Evolutionary conservation across 1,140 invertebrate genomes (phyloP), one percentile per base, ranked within the genome.

Genomic region (Delia radicum): DNA sequence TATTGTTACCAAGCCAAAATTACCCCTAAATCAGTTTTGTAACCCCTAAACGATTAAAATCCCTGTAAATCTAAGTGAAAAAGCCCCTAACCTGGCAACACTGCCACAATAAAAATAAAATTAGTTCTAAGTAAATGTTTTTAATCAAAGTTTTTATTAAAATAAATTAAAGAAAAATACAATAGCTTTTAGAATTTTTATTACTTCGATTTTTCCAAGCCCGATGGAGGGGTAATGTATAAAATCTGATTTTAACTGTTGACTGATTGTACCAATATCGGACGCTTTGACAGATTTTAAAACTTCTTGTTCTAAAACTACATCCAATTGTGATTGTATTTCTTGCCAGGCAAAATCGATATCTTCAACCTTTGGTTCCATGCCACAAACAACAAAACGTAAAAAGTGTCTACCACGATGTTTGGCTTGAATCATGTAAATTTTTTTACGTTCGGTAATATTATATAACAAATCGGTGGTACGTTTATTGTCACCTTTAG

Each of bases 281-380:
- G 55, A n/a, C n/a, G n/a, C 24, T 27, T 76, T 76, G 15, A 18
- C 27, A 28, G 33, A 28, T 3, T 46, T 10, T 21, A 31, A 12
- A 24, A 33, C 4, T 24, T 74, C 55, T 29, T 29, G 27, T 7
- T 62, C 48, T 7, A 77, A 65, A 1, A 85, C 48, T 1, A 31
- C 74, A 21, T 88, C 84, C 0, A 91, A 86, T 77, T 91, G 89
- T 26, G 83, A 81, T 76, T 81, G 87, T 74, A 97, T 94, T 85
- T 96, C 93, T 42, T 91, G 90, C 94, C 95, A 98, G 2, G 95
- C 93, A 79, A 90, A 94, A 3, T 91, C 87, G 28, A 98, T 90
- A 82, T 98, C 95, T 29, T 89, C 86, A 18, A 89, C 88, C 46
- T 90, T 89, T 0, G 92, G 92, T 24, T 91, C 85, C 73, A 92